Base-by-base conservation (phyloP, 2,888 invertebrate species). In the Drosophila limbata region DNA sequence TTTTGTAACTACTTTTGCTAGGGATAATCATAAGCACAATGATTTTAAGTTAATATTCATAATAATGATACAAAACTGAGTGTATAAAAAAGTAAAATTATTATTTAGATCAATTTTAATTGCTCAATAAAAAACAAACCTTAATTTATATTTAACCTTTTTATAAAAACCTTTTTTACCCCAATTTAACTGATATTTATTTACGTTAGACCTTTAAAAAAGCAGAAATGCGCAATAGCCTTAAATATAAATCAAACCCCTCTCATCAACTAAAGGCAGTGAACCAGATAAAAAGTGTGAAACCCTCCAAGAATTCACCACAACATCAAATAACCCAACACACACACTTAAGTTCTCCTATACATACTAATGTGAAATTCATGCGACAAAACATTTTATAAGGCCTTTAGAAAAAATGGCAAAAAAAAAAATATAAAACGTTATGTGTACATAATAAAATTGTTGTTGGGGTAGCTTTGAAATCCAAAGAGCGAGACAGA, bases 401-500 rank as follows among this genome's bases (percentile, higher is more conserved):
- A 68, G 63, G 57, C 44, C 52, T 59, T 63, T 57, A 35, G 45
- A 61, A 13, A 51, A 9, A 15, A 39, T 25, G 13, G 25, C 25
- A 25, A 15, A 40, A 40, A 53, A 40, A 53, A 47, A 62, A 56
- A 83, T 64, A 74, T 70, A 65, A 65, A 84, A 62, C 77, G 66
- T 51, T 50, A 47, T 72, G 48, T 77, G 40, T 69, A 69, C 67
- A 71, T 62, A 84, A 73, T 65, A 77, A 77, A 66, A 59, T 66
- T 68, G 64, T 67, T 72, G 69, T 84, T 83, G 78, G 82, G 87
- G 75, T 77, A 86, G 87, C 73, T 81, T 74, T 75, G 55, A 74
- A 77, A 84, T 75, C 63, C 69, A 65, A 51, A 65, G 59, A 47
- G 50, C 44, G 19, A 17, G 28, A 25, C 25, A 47, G 10, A n/a